phyloP scores from a whole-genome alignment of 2,888 invertebrate species.

The Sympetrum striolatum region DNA sequence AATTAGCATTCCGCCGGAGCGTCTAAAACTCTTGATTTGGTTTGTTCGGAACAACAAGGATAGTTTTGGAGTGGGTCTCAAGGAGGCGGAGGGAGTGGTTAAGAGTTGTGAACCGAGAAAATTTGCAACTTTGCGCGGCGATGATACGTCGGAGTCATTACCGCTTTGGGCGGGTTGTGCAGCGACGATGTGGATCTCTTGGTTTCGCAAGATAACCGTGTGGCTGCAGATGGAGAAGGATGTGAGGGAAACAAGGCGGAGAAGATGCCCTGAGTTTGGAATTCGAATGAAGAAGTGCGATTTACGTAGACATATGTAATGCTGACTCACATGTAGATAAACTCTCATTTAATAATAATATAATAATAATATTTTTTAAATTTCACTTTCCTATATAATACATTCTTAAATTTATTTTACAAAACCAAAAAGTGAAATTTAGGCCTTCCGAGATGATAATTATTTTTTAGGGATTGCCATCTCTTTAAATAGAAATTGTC shows the following conservation, averaged over 20 bases:
- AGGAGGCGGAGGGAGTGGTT: neutral
- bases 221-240: neutral
- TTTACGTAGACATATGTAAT: no score
- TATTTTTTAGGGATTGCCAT: no score
- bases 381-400: no score
- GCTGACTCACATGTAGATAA: no score
- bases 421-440: no score
- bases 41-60: constrained; percentile 39
- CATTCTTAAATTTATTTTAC: no score
- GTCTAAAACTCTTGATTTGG: constrained; percentile 29
- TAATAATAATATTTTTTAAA: no score
- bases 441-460: no score
- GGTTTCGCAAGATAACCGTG: no score
- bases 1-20: constrained; percentile 29
- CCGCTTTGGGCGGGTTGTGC: neutral
- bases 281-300: neutral
- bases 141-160: neutral
- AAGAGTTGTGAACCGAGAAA: neutral
- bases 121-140: neutral
- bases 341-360: no score
- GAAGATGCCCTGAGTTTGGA: neutral
- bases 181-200: no score
- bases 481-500: no score
- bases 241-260: neutral
- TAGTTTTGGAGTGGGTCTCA: neutral